Conservation (phyloP, 2,888 invertebrate genomes). For the Agriopis aurantiaria region DNA sequence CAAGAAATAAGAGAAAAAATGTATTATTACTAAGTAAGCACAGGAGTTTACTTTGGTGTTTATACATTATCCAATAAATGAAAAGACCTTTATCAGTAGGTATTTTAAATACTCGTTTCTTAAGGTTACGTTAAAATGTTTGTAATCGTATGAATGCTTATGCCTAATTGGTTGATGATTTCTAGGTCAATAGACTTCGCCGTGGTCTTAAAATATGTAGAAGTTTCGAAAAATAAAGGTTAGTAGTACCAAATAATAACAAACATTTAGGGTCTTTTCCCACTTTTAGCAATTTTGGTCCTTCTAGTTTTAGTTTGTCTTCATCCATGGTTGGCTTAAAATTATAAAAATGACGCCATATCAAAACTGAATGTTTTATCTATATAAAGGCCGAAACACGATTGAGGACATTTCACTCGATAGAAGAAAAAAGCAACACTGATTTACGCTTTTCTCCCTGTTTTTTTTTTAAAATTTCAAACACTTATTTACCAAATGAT, state of each 20-base stretch:
- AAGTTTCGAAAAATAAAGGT: neutral
- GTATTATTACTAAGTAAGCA: neutral
- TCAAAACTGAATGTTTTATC: too few species aligned
- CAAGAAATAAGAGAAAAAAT: neutral
- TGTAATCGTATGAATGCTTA: neutral
- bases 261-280: neutral
- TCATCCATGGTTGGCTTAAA: too few species aligned
- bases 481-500: too few species aligned
- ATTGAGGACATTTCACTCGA: too few species aligned
- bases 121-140: slow-evolving; percentile 1
- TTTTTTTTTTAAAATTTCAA: too few species aligned
- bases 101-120: slow-evolving; percentile 9
- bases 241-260: neutral
- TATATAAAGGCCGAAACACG: too few species aligned
- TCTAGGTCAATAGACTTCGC: slow-evolving; percentile 1
- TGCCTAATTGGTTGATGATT: neutral
- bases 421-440: too few species aligned
- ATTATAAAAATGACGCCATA: too few species aligned
- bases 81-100: neutral
- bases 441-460: too few species aligned
- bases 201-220: neutral
- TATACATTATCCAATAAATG: neutral
- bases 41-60: neutral
- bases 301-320: too few species aligned
- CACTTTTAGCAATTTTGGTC: too few species aligned